phyloP scores from a whole-genome alignment of 2,797 vertebrate genomes.

The Notoglanidium macrostoma region DNA sequence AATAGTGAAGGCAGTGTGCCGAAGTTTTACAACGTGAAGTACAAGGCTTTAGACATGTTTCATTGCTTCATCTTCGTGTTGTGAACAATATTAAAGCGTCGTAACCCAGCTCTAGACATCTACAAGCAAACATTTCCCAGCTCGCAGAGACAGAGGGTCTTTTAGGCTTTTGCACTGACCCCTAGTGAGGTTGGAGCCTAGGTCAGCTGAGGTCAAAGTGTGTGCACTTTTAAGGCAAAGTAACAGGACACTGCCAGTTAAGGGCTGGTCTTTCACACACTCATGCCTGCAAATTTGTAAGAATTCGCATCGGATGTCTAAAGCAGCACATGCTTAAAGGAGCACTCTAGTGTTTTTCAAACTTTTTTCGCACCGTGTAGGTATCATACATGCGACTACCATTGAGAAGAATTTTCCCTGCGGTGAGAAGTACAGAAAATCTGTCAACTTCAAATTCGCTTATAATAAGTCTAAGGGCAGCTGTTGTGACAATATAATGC shows the following conservation, averaged over 20 bases:
- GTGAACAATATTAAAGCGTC: neutral
- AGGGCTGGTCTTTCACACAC: slow-evolving; percentile 32
- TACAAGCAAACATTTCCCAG: slow-evolving; percentile 26
- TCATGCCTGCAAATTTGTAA: neutral
- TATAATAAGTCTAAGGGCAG: neutral
- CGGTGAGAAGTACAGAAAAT: neutral
- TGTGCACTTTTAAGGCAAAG: slow-evolving; percentile 65
- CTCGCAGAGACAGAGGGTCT: slow-evolving; percentile 37
- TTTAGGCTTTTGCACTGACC: slow-evolving; percentile 62
- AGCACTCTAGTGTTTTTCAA: neutral
- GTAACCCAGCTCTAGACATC: slow-evolving; percentile 10
- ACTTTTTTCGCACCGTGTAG: neutral
- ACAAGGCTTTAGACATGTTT: neutral
- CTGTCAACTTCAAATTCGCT: neutral
- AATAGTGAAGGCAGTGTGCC: neutral
- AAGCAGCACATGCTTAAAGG: neutral
- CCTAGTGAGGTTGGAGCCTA: slow-evolving; percentile 62
- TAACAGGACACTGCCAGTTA: slow-evolving; percentile 66
- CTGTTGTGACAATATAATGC: neutral
- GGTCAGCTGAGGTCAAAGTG: slow-evolving; percentile 70
- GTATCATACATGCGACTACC: neutral
- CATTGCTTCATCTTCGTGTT: neutral
- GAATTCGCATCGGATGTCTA: neutral
- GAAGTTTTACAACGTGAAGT: neutral
- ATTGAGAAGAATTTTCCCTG: neutral